Percentiles rank a stretch among this genome's conserved stretches.
Evolutionary conservation across 2,113 vertebrate genomes (phyloP).

Genomic region (Ariopsis seemanni): DNA sequence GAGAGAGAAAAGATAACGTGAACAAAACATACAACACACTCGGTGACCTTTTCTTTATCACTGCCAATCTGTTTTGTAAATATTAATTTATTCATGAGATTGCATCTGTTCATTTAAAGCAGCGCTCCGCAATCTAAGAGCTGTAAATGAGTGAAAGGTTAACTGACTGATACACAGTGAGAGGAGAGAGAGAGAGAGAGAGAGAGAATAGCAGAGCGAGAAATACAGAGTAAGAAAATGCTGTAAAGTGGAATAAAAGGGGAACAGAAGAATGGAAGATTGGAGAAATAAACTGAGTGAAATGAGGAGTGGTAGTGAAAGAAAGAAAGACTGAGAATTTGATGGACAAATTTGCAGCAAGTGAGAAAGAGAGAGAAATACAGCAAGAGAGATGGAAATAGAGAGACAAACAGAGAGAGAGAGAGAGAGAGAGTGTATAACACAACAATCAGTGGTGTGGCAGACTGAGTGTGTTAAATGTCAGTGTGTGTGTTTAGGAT

Average conservation of each 20-base stretch:
- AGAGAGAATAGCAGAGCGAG: background rate
- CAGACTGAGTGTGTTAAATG: conserved; percentile 25
- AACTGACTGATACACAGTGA: conserved; percentile 26
- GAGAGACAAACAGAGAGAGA: background rate
- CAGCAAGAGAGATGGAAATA: background rate
- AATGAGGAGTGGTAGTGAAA: background rate
- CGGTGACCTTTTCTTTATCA: conserved; percentile 51
- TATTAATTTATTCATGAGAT: conserved; percentile 57
- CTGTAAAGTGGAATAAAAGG: background rate
- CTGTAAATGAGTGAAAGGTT: conserved; percentile 44
- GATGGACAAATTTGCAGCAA: background rate
- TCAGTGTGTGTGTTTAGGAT: conserved; percentile 4
- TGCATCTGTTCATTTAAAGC: conserved; percentile 47
- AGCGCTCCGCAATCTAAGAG: conserved; percentile 33
- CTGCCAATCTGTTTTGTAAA: conserved; percentile 53
- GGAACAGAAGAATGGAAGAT: background rate
- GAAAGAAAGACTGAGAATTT: too few species aligned
- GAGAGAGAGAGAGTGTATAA: background rate
- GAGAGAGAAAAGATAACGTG: conserved; percentile 19
- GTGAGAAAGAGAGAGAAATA: background rate
- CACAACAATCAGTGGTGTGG: background rate
- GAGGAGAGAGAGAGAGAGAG: background rate
- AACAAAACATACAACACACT: conserved; percentile 34
- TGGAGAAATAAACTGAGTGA: background rate
- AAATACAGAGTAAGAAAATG: background rate